phyloP scores from a whole-genome alignment of 2,888 invertebrate species.

The Cryptus armator region DNA sequence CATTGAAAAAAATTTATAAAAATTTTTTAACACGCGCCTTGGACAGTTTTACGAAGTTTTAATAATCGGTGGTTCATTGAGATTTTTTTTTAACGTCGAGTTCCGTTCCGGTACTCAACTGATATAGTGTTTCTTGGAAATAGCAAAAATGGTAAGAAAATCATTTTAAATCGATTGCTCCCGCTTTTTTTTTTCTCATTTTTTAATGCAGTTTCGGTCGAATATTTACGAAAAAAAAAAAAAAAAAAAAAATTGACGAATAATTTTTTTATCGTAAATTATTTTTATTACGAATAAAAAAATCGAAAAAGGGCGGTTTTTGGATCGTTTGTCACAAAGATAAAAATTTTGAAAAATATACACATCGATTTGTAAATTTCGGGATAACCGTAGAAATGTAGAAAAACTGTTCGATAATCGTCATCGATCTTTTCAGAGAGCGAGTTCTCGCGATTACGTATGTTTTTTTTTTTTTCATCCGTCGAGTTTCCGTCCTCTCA shows the following conservation, averaged over 20 bases:
- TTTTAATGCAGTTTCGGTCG: neutral
- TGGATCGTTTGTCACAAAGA: neutral
- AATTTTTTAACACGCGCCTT: neutral
- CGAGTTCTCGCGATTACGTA: constrained; percentile 28
- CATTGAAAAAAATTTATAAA: neutral
- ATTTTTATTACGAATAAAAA: no score
- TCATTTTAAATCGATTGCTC: constrained; percentile 14
- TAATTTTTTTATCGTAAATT: no score
- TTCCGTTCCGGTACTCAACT: constrained; percentile 2
- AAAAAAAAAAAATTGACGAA: no score
- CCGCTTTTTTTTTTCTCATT: constrained; percentile 16
- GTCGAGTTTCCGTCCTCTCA: constrained; percentile 78
- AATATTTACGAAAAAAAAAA: no score
- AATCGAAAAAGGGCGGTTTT: no score
- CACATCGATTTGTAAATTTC: neutral
- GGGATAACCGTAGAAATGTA: neutral
- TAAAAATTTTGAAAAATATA: neutral
- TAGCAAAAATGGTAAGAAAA: constrained; percentile 56
- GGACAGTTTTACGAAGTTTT: neutral
- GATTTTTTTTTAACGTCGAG: constrained; percentile 1
- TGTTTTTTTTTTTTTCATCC: constrained; percentile 67
- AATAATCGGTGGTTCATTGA: neutral
- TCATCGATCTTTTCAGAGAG: constrained; percentile 14
- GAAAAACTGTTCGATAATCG: constrained; percentile 24
- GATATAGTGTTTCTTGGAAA: constrained; percentile 60